Base-by-base conservation (phyloP, 2,888 invertebrate species). In the Amblyjoppa proteus region DNA sequence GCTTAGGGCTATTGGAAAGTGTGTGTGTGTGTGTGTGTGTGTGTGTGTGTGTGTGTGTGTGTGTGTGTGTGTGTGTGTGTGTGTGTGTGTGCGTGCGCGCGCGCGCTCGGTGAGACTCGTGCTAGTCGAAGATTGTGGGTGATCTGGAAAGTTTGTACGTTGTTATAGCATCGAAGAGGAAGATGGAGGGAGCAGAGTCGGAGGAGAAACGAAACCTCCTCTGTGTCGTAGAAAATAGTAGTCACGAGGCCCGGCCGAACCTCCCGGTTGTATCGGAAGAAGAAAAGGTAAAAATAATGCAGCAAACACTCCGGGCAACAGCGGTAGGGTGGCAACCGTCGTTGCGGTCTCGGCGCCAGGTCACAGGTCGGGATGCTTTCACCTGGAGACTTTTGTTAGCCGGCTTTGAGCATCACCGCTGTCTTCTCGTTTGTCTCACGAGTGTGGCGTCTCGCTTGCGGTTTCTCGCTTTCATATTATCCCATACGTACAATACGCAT, bases 341-440 rank as follows among this genome's bases (percentile, higher is more conserved):
- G 64, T 45, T 71, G 77, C 85, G 85, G 80, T 85, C 83, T 77
- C 83, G 83, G 58, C 77, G 68, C 51, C 73, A 45, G 85, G 83
- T 85, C 85, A 83, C 45, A 85, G 85, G 85, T 85, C 83, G 80
- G 38, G 83, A 85, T 85, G 85, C 85, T 85, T 85, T 85, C 85
- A 85, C 85, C 85, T 85, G 83, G 85, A 81, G 80, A 85, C 85
- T 85, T 85, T 85, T 85, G 83, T 83, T 85, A 80, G 49, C 75
- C 82, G 85, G 49, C 81, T 81, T 41, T 79, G 75, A 68, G 38
- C 56, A 68, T 68, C 80, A 20, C 66, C 49, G 31, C 74, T 64
- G 31, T 34, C 74, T 34, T 34, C 45, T 41, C 53, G 51, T 51
- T 16, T 25, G 25, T 41, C 51, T 68, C 11, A 9, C 73, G 13